A percentile compares a stretch with the other conserved stretches of the same genome.
Conservation (phyloP, 2,113 vertebrate species). For the Dromiciops gliroides region DNA sequence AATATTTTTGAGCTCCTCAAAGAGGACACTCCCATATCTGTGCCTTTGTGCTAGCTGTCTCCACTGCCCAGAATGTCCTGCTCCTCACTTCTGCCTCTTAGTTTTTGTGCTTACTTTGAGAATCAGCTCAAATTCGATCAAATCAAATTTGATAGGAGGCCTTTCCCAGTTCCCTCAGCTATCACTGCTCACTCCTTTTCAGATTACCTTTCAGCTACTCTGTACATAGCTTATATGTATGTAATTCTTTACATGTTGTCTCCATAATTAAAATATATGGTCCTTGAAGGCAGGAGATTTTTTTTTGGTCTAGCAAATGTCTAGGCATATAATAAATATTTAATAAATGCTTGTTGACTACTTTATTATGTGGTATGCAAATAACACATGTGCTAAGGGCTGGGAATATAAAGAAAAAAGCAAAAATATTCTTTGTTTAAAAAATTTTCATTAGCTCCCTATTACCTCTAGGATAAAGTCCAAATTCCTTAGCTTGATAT, state of each 20-base stretch:
- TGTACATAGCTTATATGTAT: not conserved
- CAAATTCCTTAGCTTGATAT: not conserved
- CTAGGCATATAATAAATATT: not conserved
- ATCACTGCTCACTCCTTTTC: not conserved
- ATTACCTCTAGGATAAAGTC: not conserved
- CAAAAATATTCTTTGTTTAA: not conserved
- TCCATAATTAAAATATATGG: not conserved
- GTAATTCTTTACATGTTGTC: not conserved
- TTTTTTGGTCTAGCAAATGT: not conserved
- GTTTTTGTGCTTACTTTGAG: not conserved
- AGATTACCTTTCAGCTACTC: not conserved
- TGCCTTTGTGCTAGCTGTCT: not conserved
- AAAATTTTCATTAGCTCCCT: not conserved
- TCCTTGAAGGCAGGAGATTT: not conserved
- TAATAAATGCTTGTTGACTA: not conserved
- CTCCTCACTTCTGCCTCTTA: not conserved
- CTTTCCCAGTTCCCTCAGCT: not conserved
- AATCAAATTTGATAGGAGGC: no score
- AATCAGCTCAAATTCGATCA: not conserved
- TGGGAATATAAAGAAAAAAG: not conserved
- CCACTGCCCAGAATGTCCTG: not conserved
- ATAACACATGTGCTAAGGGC: not conserved
- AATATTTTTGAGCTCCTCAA: not conserved
- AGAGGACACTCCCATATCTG: not conserved
- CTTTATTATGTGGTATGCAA: not conserved